Evolutionary conservation across 2,113 vertebrate genomes (phyloP).

Genomic region (Peromyscus californicus): DNA sequence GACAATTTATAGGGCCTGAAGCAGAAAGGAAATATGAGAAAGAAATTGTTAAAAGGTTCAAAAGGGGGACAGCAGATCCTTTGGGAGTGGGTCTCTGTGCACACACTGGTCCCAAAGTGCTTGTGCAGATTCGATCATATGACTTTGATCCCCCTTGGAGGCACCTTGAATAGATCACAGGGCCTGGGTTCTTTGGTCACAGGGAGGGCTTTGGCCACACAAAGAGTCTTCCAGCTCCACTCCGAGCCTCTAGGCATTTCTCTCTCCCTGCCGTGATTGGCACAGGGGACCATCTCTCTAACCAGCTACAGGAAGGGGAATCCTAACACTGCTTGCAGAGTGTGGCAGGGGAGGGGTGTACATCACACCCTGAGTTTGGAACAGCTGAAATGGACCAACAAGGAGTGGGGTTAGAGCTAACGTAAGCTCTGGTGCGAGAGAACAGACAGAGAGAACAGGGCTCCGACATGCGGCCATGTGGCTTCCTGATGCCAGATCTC

Average conservation of each 20-base stretch:
- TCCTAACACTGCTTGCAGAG: not conserved
- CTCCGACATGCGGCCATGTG: too few species aligned
- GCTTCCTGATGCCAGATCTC: not conserved
- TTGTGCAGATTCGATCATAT: not conserved
- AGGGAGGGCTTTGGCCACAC: not conserved
- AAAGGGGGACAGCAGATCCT: not conserved
- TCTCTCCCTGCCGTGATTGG: not conserved
- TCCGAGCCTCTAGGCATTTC: not conserved
- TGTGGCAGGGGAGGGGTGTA: not conserved
- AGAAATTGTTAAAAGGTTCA: not conserved
- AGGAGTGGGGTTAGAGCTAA: not conserved
- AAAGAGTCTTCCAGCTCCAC: too few species aligned
- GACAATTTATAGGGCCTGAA: not conserved
- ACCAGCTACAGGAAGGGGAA: not conserved
- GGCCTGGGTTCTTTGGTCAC: not conserved
- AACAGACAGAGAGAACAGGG: rapidly evolving
- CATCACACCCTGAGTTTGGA: too few species aligned
- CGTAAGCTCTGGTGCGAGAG: too few species aligned
- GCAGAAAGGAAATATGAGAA: not conserved
- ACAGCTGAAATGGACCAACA: not conserved
- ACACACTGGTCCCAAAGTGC: too few species aligned
- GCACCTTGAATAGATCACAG: not conserved
- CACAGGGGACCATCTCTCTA: not conserved
- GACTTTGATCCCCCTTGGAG: not conserved
- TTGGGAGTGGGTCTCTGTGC: not conserved